phyloP scores from a whole-genome alignment of 2,797 vertebrate genomes.

The Staurois parvus region DNA sequence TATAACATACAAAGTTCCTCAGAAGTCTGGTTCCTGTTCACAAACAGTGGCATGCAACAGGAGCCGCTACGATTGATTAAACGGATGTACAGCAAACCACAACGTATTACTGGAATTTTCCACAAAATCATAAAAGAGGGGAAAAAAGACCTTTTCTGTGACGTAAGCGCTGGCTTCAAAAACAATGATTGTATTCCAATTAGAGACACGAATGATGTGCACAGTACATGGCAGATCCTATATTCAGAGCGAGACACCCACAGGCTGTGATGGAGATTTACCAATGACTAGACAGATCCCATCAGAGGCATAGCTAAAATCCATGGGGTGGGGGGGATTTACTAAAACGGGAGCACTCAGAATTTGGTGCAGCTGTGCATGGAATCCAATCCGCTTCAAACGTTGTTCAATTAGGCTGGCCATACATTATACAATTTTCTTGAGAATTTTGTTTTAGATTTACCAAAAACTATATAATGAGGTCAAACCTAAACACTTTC shows the following conservation, averaged over 20 bases:
- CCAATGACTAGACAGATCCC: too few species aligned
- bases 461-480: too few species aligned
- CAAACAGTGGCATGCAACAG: background rate
- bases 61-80: constrained; percentile 1
- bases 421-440: too few species aligned
- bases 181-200: background rate
- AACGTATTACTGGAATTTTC: constrained; percentile 31
- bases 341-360: too few species aligned
- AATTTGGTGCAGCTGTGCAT: too few species aligned
- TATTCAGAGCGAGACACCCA: background rate
- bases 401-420: too few species aligned
- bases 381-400: too few species aligned
- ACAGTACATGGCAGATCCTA: background rate
- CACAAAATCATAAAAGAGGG: constrained; percentile 7
- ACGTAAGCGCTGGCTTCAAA: constrained; percentile 13
- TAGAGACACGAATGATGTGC: background rate
- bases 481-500: too few species aligned
- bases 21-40: background rate
- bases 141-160: constrained; percentile 14
- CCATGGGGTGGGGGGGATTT: too few species aligned
- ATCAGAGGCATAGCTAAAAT: too few species aligned
- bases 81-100: constrained; percentile 14
- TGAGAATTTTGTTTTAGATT: too few species aligned
- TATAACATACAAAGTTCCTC: background rate
- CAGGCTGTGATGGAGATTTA: background rate